A percentile compares a stretch with the other conserved stretches of the same genome.
These are phyloP conservation scores for Plemyria rubiginata DNA, from an alignment of 2,888 invertebrate genomes.

Conservation along the genomic window DNA sequence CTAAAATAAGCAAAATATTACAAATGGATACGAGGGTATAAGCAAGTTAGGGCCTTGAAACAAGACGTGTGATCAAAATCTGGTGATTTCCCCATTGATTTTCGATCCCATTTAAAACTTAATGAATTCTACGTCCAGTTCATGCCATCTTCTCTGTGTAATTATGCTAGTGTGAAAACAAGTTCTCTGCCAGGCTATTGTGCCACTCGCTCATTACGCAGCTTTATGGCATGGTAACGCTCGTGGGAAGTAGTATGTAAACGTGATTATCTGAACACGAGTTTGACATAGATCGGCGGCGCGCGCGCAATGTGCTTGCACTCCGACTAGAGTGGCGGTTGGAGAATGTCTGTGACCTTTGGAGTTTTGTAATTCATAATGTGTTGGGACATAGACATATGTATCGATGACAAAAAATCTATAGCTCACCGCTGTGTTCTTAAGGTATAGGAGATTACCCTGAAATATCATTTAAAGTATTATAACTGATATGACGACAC, in stretches of 20 bases:
- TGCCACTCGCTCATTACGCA: constrained; percentile 15
- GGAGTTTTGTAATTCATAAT: constrained; percentile 18
- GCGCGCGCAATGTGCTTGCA: constrained; percentile 29
- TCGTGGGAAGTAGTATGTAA: constrained; percentile 35
- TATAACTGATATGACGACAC: no score
- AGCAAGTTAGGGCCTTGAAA: no score
- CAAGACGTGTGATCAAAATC: no score
- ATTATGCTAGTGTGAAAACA: constrained; percentile 2
- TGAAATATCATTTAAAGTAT: no score
- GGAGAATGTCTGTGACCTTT: constrained; percentile 32
- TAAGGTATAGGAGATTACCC: no score
- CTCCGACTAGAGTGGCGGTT: constrained; percentile 15
- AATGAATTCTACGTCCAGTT: neutral
- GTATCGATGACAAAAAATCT: no score
- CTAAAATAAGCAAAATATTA: no score
- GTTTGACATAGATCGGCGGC: constrained; percentile 35
- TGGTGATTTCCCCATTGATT: no score
- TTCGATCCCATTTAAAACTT: no score
- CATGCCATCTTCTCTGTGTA: neutral
- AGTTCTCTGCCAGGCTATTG: constrained; percentile 9
- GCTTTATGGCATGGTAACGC: constrained; percentile 16
- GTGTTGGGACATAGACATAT: no score
- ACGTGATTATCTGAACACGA: constrained; percentile 36
- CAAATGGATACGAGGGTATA: no score
- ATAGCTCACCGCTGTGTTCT: no score